Base-by-base conservation (phyloP, 2,888 invertebrate species). In the Tetanocera ferruginea region DNA sequence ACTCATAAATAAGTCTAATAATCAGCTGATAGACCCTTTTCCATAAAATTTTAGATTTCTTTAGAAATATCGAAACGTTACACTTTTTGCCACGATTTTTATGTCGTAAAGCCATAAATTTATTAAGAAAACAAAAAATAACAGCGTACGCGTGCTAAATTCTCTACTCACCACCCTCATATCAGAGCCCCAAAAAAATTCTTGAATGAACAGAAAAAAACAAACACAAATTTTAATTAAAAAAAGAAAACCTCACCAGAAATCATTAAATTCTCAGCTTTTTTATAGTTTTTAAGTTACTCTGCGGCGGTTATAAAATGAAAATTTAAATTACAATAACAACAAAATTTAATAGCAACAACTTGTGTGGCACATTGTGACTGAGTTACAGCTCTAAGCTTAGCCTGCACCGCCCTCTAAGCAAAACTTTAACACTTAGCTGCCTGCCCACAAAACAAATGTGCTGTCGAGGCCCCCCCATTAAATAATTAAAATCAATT, bases 401-500 rank as follows among this genome's bases (percentile, higher is more conserved):
- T 43, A 11, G 43, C 43, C 43, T 43, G 43, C 43, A 11, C 43
- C 43, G 1, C 43, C 43, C 43, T 37, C 9, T 34, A 64, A 34
- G 17, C 28, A 34, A 64, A 64, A 64, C 17, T 55, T 55, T 55
- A 43, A 43, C 43, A 43, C 43, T 43, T 62, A 62, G 28, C 28
- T 62, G 23, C 43, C 43, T 66, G n/a, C 3, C 6, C 11, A 17
- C 9, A 67, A 43, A 43, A 43, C 43, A 43, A 43, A 43, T 43
- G 43, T 43, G 43, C 43, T 43, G 43, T 43, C 43, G 43, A 43
- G 43, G 43, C 43, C 43, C 31, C 17, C 31, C 71, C 78, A 81
- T 81, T 81, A 81, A 82, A 77, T 80, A 82, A 82, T 82, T 82
- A 81, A 82, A 80, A 78, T 76, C 81, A 81, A 82, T 82, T 82